These are phyloP conservation scores for Coecobrya sp. DNA, from an alignment of 2,888 invertebrate species.

Conservation along the genomic window DNA sequence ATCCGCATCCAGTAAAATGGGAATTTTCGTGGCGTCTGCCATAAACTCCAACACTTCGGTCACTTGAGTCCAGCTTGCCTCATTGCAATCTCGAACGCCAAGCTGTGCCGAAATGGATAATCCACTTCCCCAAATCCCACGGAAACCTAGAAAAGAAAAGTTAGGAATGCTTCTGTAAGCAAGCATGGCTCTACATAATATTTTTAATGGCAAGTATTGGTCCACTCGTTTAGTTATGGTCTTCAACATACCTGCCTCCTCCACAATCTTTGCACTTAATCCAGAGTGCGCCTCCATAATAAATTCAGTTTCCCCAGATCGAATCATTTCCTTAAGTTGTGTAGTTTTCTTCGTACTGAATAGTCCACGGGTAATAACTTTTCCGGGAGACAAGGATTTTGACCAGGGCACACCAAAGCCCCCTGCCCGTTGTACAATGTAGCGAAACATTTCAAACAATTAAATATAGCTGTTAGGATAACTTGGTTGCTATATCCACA, in stretches of 20 bases:
- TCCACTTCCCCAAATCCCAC: constrained; percentile 88
- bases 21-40: constrained; percentile 88
- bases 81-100: constrained; percentile 88
- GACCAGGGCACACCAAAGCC: not conserved
- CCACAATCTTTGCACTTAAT: constrained; percentile 88
- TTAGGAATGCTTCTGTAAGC: too few species aligned
- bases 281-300: constrained; percentile 88
- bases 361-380: not conserved
- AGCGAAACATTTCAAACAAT: not conserved
- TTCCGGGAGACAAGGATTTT: not conserved
- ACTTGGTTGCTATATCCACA: too few species aligned
- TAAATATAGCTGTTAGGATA: too few species aligned
- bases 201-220: not conserved
- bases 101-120: constrained; percentile 88
- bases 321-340: constrained; percentile 87
- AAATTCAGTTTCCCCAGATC: constrained; percentile 87
- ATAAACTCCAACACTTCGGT: constrained; percentile 88
- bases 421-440: not conserved
- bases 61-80: constrained; percentile 88
- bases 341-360: constrained; percentile 87
- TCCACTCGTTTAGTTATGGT: too few species aligned
- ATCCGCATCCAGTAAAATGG: constrained; percentile 88
- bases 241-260: constrained; percentile 88
- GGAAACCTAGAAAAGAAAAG: constrained; percentile 86
- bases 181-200: too few species aligned